Conservation (phyloP, 92 coral and sea anemone genomes). For the Zoanthus sociatus region DNA sequence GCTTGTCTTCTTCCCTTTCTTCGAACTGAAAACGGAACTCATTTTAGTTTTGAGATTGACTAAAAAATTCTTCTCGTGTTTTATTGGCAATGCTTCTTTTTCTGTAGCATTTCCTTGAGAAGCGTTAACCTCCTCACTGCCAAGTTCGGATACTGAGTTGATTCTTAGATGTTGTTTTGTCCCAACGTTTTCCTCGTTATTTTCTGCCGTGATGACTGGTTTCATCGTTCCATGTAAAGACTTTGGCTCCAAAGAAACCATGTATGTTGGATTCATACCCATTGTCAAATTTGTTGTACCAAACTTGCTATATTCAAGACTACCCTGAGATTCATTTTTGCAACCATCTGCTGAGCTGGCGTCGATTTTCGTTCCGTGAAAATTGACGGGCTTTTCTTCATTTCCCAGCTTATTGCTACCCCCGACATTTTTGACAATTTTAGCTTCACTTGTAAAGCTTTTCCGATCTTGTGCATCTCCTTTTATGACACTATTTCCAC, state of each 20-base stretch:
- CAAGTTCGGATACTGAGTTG: background rate
- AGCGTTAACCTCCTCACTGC: background rate
- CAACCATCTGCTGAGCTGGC: background rate
- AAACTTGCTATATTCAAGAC: background rate
- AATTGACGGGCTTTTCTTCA: background rate
- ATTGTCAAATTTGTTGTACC: background rate
- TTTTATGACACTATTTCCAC: background rate
- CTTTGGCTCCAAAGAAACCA: background rate
- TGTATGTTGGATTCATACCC: background rate
- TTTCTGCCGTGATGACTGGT: background rate
- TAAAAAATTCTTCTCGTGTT: slow-evolving; percentile 20
- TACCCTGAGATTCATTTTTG: background rate
- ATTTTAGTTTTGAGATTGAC: slow-evolving; percentile 34
- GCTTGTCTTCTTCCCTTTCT: slow-evolving; percentile 18
- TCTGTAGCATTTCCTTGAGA: background rate
- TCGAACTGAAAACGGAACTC: slow-evolving; percentile 43
- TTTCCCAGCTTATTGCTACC: background rate
- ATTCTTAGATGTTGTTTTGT: background rate
- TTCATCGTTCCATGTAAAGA: background rate
- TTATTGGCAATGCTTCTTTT: slow-evolving; percentile 13
- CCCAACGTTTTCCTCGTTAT: background rate
- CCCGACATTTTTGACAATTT: background rate
- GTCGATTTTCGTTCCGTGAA: background rate
- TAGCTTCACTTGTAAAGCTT: background rate
- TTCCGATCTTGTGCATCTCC: background rate